Base-by-base conservation (phyloP, 2,113 vertebrate genomes). In the Colinus virginianus region DNA sequence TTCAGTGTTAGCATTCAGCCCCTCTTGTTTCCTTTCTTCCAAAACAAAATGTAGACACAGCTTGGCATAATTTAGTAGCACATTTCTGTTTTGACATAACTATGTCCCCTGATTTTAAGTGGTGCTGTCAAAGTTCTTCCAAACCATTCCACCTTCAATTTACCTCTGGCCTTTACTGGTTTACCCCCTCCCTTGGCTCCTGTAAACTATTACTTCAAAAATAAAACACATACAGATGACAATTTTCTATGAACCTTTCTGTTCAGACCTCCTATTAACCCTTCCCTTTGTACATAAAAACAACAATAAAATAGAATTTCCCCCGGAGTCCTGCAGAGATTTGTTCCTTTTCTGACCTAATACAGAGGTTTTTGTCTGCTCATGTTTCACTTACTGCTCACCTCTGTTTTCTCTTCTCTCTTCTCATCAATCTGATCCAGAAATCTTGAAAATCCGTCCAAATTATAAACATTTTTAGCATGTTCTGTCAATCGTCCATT, bases 221-320 rank as follows among this genome's bases (percentile, higher is more conserved):
- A 85, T 48, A 94, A 94, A 96, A 93, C 55, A 92, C 81, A 94
- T 87, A 90, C 70, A 93, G 87, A 85, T 92, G 87, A 95, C 94
- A 91, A 94, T 95, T 91, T 95, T 83, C 93, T 88, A 90, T 64
- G 79, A 96, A 80, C 64, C 56, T 91, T 88, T 91, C 87, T 90
- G 83, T 64, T 93, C 85, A 91, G 90, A 94, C 84, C 94, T 90
- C 83, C 93, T 83, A 96, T 95, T 96, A 94, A 94, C 95, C 94
- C 96, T 96, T 94, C 79, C 62, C 72, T 95, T 88, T 93, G 91
- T 96, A 96, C 77, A 83, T 88, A 95, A 91, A 96, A 94, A 61
- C 88, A 94, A 69, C 86, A 93, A 91, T 91, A 95, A 95, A 91
- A 94, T 71, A 91, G 61, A 91, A 45, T 95, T 48, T 90, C 58